Percentiles rank a stretch among this genome's conserved stretches.
These are phyloP conservation scores for Takifugu bimaculatus DNA, from an alignment of 2,113 vertebrate species.

Conservation along the genomic window DNA sequence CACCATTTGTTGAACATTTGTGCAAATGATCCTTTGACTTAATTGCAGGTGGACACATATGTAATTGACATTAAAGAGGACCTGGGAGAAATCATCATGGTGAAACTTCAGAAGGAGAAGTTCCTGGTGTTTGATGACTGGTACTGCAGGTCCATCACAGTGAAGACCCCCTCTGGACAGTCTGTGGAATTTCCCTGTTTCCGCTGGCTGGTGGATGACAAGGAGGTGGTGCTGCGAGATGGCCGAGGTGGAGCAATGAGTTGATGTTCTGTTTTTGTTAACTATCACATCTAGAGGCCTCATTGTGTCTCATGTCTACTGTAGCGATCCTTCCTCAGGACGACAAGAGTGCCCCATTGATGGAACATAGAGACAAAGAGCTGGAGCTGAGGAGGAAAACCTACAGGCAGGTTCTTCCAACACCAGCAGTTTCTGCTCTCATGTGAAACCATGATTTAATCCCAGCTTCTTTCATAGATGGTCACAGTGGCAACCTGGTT, in stretches of 20 bases:
- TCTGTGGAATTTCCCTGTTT: constrained; percentile 94
- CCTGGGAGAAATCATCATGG: constrained; percentile 86
- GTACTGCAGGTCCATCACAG: constrained; percentile 89
- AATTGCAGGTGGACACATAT: constrained; percentile 88
- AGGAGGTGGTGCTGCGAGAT: constrained; percentile 87
- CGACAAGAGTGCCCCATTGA: constrained; percentile 84
- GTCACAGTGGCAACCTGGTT: constrained; percentile 96
- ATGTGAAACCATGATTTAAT: not conserved
- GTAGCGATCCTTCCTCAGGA: constrained; percentile 83
- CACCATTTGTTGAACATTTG: not conserved
- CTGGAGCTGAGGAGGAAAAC: constrained; percentile 84
- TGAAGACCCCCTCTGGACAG: constrained; percentile 89
- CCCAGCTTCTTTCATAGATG: constrained; percentile 76
- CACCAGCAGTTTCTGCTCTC: not conserved
- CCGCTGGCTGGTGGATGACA: constrained; percentile 88
- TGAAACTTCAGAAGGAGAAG: constrained; percentile 93
- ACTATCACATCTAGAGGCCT: not conserved
- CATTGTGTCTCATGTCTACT: constrained; percentile 18
- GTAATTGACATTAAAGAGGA: constrained; percentile 77
- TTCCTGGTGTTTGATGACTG: constrained; percentile 94
- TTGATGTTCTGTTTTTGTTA: too few relatives aligned
- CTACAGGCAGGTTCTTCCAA: constrained; percentile 76
- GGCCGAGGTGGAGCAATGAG: constrained; percentile 76
- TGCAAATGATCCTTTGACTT: too few relatives aligned
- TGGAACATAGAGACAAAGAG: constrained; percentile 89